A percentile compares a stretch with the other conserved stretches of the same genome.
phyloP scores from a whole-genome alignment of 2,113 vertebrate species.

The Bombycilla garrulus region DNA sequence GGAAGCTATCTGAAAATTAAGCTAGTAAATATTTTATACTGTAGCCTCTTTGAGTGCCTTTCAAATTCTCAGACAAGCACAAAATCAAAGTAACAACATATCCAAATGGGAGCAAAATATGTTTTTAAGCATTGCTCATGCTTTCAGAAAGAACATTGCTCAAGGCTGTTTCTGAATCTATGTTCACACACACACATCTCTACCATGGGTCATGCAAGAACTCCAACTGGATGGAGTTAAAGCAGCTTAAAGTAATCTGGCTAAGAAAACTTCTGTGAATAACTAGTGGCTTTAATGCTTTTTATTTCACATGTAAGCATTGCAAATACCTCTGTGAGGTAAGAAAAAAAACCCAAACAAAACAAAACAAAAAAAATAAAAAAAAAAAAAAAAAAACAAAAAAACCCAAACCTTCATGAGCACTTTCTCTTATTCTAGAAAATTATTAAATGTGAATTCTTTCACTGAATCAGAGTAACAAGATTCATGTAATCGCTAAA shows the following conservation, averaged over 20 bases:
- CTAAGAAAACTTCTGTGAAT: neutral
- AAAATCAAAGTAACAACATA: slow-evolving; percentile 49
- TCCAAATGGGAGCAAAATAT: slow-evolving; percentile 37
- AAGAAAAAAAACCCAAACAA: neutral
- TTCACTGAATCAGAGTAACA: neutral
- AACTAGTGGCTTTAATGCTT: neutral
- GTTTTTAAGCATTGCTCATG: slow-evolving; percentile 28
- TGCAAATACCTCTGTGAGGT: neutral
- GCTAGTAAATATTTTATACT: slow-evolving; percentile 35
- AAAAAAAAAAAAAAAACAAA: neutral
- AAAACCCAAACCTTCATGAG: neutral
- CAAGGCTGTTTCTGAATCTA: slow-evolving; percentile 30
- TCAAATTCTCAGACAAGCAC: slow-evolving; percentile 31
- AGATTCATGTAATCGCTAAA: neutral
- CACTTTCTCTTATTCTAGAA: neutral
- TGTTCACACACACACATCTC: neutral
- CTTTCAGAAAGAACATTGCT: slow-evolving; percentile 31
- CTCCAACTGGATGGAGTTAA: neutral
- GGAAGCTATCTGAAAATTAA: slow-evolving; percentile 1
- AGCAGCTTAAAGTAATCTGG: neutral
- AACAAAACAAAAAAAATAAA: neutral
- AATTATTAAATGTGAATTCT: neutral
- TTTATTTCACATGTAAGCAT: neutral
- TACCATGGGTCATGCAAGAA: neutral
- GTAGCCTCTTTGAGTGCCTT: slow-evolving; percentile 5